Evolutionary conservation across 2,888 invertebrate genomes (phyloP).

Genomic region (Morpho deidamia): DNA sequence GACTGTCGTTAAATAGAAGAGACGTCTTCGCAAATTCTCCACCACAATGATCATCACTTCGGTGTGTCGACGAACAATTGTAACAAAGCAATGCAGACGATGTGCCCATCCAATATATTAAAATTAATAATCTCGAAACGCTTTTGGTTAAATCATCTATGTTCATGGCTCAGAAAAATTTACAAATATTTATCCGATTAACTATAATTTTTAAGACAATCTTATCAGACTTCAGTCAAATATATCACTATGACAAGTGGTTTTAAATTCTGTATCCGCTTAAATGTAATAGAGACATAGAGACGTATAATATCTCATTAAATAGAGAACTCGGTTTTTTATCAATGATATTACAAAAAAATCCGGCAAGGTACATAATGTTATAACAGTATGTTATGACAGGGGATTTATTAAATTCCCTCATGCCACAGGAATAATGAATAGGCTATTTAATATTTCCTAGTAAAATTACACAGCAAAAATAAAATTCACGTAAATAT

Average conservation of each 20-base stretch:
- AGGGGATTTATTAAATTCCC: no score
- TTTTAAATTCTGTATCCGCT: no score
- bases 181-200: not conserved
- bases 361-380: no score
- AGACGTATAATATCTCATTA: no score
- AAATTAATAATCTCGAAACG: conserved; percentile 2
- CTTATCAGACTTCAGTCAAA: not conserved
- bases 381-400: no score
- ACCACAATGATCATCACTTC: conserved; percentile 42
- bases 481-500: no score
- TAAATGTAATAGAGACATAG: no score
- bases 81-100: conserved; percentile 44
- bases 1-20: conserved; percentile 40
- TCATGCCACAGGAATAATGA: no score
- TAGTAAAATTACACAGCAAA: no score
- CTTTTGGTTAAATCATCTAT: not conserved
- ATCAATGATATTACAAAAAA: no score
- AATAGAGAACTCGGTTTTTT: no score
- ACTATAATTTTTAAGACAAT: conserved; percentile 1
- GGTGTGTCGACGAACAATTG: conserved; percentile 56
- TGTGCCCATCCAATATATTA: conserved; percentile 15
- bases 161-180: not conserved
- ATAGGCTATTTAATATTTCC: no score
- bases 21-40: conserved; percentile 43
- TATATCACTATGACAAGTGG: not conserved